phyloP scores from a whole-genome alignment of 1,140 invertebrate genomes.

The Pseudachorutes palmiensis region DNA sequence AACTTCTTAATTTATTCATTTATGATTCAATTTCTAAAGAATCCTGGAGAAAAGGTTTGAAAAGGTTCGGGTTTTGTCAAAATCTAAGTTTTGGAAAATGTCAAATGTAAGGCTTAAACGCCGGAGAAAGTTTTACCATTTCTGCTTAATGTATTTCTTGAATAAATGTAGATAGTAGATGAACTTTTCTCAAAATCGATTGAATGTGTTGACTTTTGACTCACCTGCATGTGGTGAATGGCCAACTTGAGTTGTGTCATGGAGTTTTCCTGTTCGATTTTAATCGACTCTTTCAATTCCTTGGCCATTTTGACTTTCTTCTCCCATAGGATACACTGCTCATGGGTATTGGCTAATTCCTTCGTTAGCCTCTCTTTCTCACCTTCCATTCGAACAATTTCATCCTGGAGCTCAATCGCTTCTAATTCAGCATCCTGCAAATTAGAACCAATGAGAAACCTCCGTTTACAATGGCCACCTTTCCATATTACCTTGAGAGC shows the following conservation, averaged over 20 bases:
- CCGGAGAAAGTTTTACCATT: no score
- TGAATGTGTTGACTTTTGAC: not conserved
- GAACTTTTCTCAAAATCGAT: no score
- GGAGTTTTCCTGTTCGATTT: conserved; percentile 52
- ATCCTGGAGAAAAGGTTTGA: no score
- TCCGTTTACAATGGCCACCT: not conserved
- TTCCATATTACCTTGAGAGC: conserved; percentile 44
- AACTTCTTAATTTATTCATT: no score
- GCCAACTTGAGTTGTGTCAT: conserved; percentile 60
- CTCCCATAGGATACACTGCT: conserved; percentile 66
- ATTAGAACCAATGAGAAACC: conserved; percentile 2
- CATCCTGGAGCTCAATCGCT: conserved; percentile 49
- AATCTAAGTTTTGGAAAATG: no score
- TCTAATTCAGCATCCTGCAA: conserved; percentile 55
- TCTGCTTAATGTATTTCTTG: no score
- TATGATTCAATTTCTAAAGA: no score
- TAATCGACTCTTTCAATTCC: conserved; percentile 58
- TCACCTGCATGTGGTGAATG: conserved; percentile 73
- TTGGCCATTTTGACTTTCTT: conserved; percentile 60
- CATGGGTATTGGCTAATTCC: conserved; percentile 54
- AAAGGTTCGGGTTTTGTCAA: no score
- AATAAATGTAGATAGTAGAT: no score
- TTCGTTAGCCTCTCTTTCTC: conserved; percentile 56
- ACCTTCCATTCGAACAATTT: conserved; percentile 56
- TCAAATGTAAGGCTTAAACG: no score